Evolutionary conservation across 2,113 vertebrate genomes (phyloP), one percentile per base, ranked within the genome.

Genomic region (Solenodon paradoxus): DNA sequence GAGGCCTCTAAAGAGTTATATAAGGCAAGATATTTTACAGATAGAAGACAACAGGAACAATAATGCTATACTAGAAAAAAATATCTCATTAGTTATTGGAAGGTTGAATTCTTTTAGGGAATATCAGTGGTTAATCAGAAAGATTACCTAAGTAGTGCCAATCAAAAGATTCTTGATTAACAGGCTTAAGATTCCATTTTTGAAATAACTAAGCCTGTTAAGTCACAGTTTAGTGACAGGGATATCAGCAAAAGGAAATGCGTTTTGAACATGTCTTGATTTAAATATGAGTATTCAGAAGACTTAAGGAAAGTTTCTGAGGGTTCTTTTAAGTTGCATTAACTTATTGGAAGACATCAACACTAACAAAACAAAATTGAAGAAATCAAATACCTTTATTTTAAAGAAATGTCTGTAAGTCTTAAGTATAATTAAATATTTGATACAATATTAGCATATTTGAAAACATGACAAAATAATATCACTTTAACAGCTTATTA

Each of bases 1-100:
- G n/a, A 10, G n/a, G 40, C 2, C 26, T 40, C 53, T 28, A 26
- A 72, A 81, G 40, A 59, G 9, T 26, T 81, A 7, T 49, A 22
- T 5, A 2, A 83, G n/a, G 9, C 28, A 51, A 49, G n/a, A 22
- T 1, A 8, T 81, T 81, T 40, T 49, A 49, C 30, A 49, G 53
- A 26, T 16, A 22, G 7, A 55, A 59, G 10, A 32, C 22, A 59
- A 11, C 24, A 32, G 32, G 12, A 47, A 30, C 51, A 45, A 69
- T 1, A 12, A 32, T 26, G 28, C 28, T 42, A 20, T 17, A 10
- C 30, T 51, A 28, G 66, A 20, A n/a, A 40, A 59, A 35, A 47
- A 69, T 7, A 57, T 22, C 0, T 8, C 35, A 9, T 3, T 4
- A 6, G 20, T 42, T 26, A 6, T 3, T 8, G 20, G 6, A 17